Conservation (phyloP, 2,113 vertebrate species). For the Apaloderma vittatum region DNA sequence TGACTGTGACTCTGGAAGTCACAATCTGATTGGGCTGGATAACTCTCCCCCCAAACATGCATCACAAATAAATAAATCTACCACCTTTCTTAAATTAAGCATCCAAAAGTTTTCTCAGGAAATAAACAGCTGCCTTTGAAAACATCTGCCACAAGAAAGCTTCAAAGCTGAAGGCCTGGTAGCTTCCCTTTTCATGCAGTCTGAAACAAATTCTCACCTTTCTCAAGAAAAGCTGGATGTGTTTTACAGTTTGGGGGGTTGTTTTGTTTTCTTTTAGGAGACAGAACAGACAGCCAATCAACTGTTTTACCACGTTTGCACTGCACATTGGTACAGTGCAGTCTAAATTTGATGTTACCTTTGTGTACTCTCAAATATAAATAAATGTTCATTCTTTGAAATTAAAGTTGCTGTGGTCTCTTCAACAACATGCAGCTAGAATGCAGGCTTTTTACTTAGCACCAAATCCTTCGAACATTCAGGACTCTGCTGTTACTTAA, state of each 20-base stretch:
- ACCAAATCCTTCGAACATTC: neutral
- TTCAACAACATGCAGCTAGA: neutral
- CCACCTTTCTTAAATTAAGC: neutral
- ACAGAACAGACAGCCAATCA: neutral
- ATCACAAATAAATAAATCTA: neutral
- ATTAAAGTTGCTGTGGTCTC: neutral
- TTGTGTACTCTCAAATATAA: neutral
- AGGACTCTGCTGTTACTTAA: rapidly evolving
- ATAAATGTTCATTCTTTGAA: neutral
- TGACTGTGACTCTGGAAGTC: neutral
- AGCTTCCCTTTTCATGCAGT: neutral
- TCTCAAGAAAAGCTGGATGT: neutral
- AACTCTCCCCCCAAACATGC: neutral
- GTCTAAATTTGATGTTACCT: neutral
- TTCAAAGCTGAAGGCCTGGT: neutral
- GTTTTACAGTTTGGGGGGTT: neutral
- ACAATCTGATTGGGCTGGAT: neutral
- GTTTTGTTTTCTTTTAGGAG: neutral
- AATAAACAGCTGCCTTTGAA: neutral
- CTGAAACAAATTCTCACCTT: neutral
- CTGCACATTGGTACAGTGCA: neutral
- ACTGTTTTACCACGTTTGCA: neutral
- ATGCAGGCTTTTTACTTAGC: neutral
- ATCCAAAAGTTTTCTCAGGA: neutral
- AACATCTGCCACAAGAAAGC: neutral